phyloP scores from a whole-genome alignment of 2,797 vertebrate genomes.

The Alfaro cultratus region DNA sequence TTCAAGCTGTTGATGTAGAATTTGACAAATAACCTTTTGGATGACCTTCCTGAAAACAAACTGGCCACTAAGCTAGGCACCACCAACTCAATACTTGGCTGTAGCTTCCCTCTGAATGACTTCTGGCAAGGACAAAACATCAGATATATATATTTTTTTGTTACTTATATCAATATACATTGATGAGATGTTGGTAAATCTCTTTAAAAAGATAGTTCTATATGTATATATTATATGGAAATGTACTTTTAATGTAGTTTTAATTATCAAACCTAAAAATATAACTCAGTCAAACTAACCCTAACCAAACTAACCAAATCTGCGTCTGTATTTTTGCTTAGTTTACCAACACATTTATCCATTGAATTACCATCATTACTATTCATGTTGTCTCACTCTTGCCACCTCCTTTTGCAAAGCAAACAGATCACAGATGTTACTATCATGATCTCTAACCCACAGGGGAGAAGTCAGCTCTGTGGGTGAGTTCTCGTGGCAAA shows the following conservation, averaged over 20 bases:
- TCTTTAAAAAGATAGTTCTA: too few relatives aligned
- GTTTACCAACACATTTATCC: conserved; percentile 14
- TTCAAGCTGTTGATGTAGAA: conserved; percentile 67
- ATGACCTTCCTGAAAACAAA: conserved; percentile 67
- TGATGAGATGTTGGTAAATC: neutral
- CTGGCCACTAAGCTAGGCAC: conserved; percentile 64
- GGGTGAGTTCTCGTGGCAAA: conserved; percentile 40
- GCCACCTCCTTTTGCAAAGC: conserved; percentile 32
- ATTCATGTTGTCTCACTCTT: conserved; percentile 18
- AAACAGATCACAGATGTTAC: conserved; percentile 71
- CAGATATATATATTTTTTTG: neutral
- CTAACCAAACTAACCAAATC: neutral
- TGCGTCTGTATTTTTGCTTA: neutral
- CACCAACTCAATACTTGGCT: conserved; percentile 55
- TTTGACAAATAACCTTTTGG: conserved; percentile 71
- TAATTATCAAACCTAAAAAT: neutral
- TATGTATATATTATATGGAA: neutral
- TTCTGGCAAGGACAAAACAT: conserved; percentile 7
- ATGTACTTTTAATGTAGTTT: neutral
- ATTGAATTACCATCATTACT: conserved; percentile 3
- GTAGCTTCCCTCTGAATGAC: conserved; percentile 30
- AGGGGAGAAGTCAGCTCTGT: conserved; percentile 61
- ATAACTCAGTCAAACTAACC: neutral
- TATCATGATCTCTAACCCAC: conserved; percentile 61
- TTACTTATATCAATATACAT: neutral